Conservation (phyloP, 2,113 vertebrate species). For the Eubucco bourcierii region DNA sequence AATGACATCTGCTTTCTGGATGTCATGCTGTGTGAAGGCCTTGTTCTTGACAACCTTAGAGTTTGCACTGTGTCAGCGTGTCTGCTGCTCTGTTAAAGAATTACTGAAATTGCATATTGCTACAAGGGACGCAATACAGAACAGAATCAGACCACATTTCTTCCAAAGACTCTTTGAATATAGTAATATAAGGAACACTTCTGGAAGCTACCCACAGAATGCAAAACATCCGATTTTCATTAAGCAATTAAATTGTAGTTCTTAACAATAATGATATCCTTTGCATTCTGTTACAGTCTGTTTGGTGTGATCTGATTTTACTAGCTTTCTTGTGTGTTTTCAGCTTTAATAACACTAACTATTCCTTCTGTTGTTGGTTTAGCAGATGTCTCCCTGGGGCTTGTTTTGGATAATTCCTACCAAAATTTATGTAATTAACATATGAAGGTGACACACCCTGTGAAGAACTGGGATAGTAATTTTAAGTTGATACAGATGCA, state of each 20-base stretch:
- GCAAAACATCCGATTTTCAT: conserved; percentile 23
- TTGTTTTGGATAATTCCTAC: conserved; percentile 28
- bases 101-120: neutral
- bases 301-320: conserved; percentile 42
- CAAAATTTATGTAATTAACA: conserved; percentile 32
- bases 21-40: neutral
- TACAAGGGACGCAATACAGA: neutral
- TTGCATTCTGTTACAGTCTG: conserved; percentile 53
- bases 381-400: neutral
- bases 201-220: neutral
- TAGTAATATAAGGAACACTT: neutral
- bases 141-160: neutral
- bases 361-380: conserved; percentile 5
- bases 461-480: neutral
- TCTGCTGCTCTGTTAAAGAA: neutral
- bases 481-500: neutral
- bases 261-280: neutral
- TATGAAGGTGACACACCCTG: neutral
- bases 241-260: conserved; percentile 19
- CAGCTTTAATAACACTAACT: conserved; percentile 5
- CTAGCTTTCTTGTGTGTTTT: conserved; percentile 39
- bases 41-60: neutral
- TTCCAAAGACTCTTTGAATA: neutral
- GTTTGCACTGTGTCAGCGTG: neutral
- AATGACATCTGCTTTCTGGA: neutral